Conservation (phyloP, 2,797 vertebrate species). For the Ficedula albicollis region DNA sequence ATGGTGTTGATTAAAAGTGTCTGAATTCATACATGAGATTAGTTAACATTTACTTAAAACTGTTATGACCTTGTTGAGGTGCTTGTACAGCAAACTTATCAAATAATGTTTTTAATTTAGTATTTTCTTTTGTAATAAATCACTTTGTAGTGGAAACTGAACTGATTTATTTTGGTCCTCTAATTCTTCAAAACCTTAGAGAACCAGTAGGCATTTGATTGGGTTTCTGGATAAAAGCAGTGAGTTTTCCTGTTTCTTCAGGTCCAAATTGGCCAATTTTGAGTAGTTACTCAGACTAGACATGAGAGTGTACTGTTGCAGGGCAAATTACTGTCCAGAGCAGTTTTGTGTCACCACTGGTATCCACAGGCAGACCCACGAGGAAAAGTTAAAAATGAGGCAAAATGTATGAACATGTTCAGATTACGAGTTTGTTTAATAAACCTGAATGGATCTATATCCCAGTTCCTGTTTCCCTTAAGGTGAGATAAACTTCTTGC, state of each 20-base stretch:
- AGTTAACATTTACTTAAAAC: neutral
- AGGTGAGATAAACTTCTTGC: neutral
- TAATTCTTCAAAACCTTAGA: neutral
- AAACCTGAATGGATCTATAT: neutral
- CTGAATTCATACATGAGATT: neutral
- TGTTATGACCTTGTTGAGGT: neutral
- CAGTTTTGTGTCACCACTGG: neutral
- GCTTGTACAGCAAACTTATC: neutral
- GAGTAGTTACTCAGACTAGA: neutral
- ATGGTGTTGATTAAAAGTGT: neutral
- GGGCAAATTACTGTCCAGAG: neutral
- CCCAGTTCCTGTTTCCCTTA: neutral
- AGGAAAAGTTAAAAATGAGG: neutral
- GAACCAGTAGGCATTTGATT: neutral
- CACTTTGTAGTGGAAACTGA: neutral
- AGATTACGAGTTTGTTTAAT: neutral
- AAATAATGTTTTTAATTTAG: neutral
- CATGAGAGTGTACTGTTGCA: neutral
- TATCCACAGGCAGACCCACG: rapidly evolving
- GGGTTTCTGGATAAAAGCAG: neutral
- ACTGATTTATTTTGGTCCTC: neutral
- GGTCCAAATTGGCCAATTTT: neutral
- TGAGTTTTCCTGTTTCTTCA: neutral
- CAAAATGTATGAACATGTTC: neutral
- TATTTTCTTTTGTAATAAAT: neutral